Evolutionary conservation across 2,888 invertebrate species (phyloP), one percentile per base, ranked within the genome.

Genomic region (Eupithecia exiguata): DNA sequence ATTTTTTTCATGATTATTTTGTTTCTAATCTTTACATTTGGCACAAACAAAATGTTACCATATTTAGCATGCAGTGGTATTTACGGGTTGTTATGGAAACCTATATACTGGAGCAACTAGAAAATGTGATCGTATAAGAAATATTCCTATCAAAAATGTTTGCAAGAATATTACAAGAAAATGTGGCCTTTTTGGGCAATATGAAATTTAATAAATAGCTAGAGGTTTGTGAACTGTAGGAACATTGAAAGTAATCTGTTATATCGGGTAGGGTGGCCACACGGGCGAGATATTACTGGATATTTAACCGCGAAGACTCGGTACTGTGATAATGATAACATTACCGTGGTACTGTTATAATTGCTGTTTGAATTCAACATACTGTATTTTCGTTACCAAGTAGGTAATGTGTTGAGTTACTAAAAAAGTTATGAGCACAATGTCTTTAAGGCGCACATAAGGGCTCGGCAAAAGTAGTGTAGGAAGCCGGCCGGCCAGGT

Each of bases 181-280:
- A 40, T 66, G 35, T 70, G 58, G 71, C 58, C 12, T 77, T 75
- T 74, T 74, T 69, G 12, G 40, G 65, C 35, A 72, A 77, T 76
- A 72, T 74, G 73, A 79, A 80, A 79, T 80, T 79, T 78, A 30
- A 38, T 65, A 65, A 77, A 80, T 80, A 80, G 78, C 76, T 66
- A 9, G 71, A 67, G 79, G 78, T 78, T 74, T 43, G 12, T 75
- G 80, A 80, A 71, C 78, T 75, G 61, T 38, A 53, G 6, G 49
- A 66, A 58, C 61, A 69, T 73, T 69, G 71, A 43, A 66, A 70
- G 70, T 65, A 73, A 69, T 70, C 73, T 75, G 66, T 70, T 75
- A 70, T 70, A 65, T 68, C 58, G 67, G 70, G 68, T 68, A 68
- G 70, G 72, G 69, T 68, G 49, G n/a, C 69, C 66, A 58, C 61